A percentile compares a stretch with the other conserved stretches of the same genome.
These are phyloP conservation scores for Pteruthius melanotis DNA, from an alignment of 2,113 vertebrate species.

Conservation along the genomic window DNA sequence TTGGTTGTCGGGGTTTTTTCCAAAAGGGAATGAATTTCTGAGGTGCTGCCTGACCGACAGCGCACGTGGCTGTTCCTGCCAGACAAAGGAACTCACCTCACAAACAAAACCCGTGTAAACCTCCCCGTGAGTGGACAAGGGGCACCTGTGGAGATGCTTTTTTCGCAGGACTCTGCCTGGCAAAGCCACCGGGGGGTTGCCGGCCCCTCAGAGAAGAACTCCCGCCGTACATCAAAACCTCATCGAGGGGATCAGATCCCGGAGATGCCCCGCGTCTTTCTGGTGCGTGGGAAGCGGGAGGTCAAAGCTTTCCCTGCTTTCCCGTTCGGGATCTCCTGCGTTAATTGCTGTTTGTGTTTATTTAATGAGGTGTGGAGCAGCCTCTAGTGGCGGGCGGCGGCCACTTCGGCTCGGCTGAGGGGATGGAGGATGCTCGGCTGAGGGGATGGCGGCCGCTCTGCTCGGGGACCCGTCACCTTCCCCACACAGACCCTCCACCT, in stretches of 20 bases:
- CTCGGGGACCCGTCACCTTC: accelerated
- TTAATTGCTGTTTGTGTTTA: background rate
- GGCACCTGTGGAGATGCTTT: background rate
- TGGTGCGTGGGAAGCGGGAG: accelerated
- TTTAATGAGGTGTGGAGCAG: constrained; percentile 58
- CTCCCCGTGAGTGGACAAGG: background rate
- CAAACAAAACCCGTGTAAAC: background rate
- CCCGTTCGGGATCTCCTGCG: accelerated
- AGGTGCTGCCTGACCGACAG: background rate
- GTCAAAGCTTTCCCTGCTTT: no score
- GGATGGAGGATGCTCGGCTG: no score
- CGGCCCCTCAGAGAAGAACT: background rate
- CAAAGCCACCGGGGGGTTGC: background rate
- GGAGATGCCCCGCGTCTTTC: accelerated
- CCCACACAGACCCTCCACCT: background rate
- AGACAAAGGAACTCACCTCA: background rate
- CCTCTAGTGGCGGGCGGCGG: constrained; percentile 46
- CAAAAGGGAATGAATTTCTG: background rate
- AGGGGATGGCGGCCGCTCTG: no score
- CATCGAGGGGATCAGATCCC: accelerated
- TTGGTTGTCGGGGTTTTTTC: background rate
- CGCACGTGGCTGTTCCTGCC: background rate
- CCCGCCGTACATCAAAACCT: accelerated
- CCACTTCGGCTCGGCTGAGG: background rate
- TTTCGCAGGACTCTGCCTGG: background rate